Evolutionary conservation across 2,113 vertebrate genomes (phyloP), one percentile per base, ranked within the genome.

Genomic region (Artemisiospiza belli): DNA sequence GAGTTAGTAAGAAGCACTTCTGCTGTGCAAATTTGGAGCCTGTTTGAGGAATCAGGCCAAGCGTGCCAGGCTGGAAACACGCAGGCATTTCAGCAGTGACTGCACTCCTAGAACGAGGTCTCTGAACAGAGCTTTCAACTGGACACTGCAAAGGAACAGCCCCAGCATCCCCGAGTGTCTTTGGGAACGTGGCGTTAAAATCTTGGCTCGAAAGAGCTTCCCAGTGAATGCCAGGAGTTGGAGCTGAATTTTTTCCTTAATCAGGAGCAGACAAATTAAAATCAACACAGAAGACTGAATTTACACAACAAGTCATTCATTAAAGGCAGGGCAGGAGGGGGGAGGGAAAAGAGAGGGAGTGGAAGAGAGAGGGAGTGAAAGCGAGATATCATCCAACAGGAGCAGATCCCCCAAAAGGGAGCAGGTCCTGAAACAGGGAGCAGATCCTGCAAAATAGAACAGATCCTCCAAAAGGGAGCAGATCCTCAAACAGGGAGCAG

Each of bases 221-320:
- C 44, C 44, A 62, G 66, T 18, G 66, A 81, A 64, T 0, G 47
- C 59, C 35, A 12, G 37, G 37, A 87, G 69, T 1, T 55, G 78
- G 75, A 93, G 61, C 58, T 43, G 46, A 88, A 68, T 88, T 77
- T 83, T 37, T n/a, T 52, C 62, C 55, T 82, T 85, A 75, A 92
- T 89, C 81, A 59, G 75, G 63, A 80, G 43, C 74, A 84, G 83
- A 59, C 76, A 89, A 91, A 96, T 94, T 84, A 95, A 94, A 96
- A 97, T 67, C 87, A 95, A 91, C 91, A 95, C 87, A 95, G 84
- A 87, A 95, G 84, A 93, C 59, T 94, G 93, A 69, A 92, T 95
- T 90, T 91, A 69, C 51, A 94, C 91, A 93, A 93, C 72, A 95
- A 96, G 67, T 70, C 76, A 90, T 95, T 97, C 91, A 95, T 91